Conservation (phyloP, 2,113 vertebrate genomes). For the Pheucticus melanocephalus region DNA sequence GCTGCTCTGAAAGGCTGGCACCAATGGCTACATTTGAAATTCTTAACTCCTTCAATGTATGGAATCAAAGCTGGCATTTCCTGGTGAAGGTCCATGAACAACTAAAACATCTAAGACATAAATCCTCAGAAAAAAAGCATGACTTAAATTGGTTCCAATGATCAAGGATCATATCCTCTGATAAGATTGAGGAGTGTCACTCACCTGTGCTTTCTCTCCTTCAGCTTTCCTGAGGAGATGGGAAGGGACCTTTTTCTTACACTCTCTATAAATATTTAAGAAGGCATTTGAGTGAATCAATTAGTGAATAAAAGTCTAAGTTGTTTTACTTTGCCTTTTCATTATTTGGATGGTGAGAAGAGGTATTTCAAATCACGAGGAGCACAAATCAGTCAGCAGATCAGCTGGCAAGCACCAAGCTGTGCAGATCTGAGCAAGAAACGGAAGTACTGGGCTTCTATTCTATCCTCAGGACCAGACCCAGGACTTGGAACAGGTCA, state of each 20-base stretch:
- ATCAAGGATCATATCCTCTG: background rate
- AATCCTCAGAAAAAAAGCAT: background rate
- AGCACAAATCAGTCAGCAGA: background rate
- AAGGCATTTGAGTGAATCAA: background rate
- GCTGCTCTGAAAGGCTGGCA: background rate
- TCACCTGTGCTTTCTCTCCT: background rate
- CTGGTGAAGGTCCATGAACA: background rate
- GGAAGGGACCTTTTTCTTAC: background rate
- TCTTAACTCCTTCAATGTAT: background rate
- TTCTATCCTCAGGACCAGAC: background rate
- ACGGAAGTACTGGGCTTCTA: background rate
- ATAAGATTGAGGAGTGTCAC: background rate
- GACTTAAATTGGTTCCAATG: background rate
- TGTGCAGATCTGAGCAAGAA: background rate
- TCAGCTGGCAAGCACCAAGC: background rate
- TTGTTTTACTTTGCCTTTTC: background rate
- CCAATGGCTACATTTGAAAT: background rate
- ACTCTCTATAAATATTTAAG: background rate
- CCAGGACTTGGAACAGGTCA: background rate
- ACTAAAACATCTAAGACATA: background rate
- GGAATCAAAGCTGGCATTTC: background rate
- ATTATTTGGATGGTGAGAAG: background rate
- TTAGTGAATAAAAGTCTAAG: background rate
- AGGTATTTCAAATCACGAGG: background rate
- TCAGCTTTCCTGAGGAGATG: background rate